Evolutionary conservation across 2,113 vertebrate genomes (phyloP).

Genomic region (Tonatia bakeri): DNA sequence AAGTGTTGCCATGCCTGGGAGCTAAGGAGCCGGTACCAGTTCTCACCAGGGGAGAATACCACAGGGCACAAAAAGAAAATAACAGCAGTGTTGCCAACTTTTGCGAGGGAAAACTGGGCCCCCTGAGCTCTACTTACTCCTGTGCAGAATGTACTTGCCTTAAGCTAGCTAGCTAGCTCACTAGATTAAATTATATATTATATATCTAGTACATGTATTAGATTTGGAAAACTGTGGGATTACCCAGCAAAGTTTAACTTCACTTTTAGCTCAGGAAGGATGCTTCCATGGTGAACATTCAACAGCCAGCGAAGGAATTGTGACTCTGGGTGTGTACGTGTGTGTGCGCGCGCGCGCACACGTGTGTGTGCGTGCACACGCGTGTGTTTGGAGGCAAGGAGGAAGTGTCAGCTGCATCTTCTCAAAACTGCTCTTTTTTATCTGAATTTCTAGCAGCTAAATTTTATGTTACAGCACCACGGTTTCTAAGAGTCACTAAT

Average conservation of each 20-base stretch:
- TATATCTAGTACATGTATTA: neutral
- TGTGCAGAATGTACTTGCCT: neutral
- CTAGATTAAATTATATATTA: neutral
- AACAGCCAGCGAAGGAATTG: neutral
- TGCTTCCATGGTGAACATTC: neutral
- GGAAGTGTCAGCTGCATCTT: neutral
- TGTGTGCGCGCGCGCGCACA: too few species aligned
- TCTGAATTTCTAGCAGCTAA: neutral
- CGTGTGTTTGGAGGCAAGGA: neutral
- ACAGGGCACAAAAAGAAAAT: neutral
- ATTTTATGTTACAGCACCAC: neutral
- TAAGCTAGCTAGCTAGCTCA: neutral
- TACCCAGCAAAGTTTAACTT: neutral
- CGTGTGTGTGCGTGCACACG: neutral
- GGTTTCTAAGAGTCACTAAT: neutral
- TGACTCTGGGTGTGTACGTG: neutral
- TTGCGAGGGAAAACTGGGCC: neutral
- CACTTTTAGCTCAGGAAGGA: neutral
- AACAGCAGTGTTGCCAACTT: neutral
- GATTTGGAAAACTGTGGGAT: neutral
- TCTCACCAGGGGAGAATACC: neutral
- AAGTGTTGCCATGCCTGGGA: neutral
- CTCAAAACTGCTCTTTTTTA: neutral
- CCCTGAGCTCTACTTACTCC: neutral
- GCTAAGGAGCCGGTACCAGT: neutral